These are phyloP conservation scores for Amblyornis subalaris DNA, from an alignment of 2,113 vertebrate species.

Conservation along the genomic window DNA sequence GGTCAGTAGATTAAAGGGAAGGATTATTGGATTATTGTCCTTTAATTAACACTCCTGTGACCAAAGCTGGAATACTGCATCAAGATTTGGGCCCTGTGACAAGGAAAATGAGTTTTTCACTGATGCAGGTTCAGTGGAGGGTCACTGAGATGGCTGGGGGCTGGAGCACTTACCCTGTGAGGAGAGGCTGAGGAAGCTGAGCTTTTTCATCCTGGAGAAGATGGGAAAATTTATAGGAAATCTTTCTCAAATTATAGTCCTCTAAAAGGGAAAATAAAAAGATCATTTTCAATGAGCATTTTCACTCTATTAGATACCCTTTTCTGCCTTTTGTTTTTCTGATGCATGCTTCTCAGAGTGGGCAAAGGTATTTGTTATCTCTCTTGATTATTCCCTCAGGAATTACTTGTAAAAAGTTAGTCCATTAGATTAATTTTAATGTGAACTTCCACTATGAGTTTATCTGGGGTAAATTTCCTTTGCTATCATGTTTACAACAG, in stretches of 20 bases:
- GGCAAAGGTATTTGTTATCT: background rate
- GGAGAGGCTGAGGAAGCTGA: background rate
- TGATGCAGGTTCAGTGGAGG: background rate
- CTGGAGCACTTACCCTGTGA: background rate
- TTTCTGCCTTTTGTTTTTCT: background rate
- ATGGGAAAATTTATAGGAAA: background rate
- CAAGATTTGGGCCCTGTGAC: background rate
- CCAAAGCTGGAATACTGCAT: background rate
- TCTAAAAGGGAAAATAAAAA: background rate
- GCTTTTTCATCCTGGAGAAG: background rate
- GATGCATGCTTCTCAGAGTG: background rate
- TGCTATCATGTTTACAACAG: background rate
- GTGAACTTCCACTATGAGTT: background rate
- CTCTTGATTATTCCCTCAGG: background rate
- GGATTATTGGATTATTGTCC: background rate
- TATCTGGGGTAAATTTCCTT: constrained; percentile 2
- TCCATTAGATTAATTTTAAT: background rate
- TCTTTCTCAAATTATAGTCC: background rate
- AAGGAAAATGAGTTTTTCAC: background rate
- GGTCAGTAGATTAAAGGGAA: background rate
- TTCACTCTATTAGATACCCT: background rate
- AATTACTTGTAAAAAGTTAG: background rate
- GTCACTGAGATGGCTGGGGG: background rate
- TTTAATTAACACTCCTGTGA: background rate
- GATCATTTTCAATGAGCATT: accelerated